Conservation (phyloP, 2,113 vertebrate genomes). For the Aegithalos caudatus region DNA sequence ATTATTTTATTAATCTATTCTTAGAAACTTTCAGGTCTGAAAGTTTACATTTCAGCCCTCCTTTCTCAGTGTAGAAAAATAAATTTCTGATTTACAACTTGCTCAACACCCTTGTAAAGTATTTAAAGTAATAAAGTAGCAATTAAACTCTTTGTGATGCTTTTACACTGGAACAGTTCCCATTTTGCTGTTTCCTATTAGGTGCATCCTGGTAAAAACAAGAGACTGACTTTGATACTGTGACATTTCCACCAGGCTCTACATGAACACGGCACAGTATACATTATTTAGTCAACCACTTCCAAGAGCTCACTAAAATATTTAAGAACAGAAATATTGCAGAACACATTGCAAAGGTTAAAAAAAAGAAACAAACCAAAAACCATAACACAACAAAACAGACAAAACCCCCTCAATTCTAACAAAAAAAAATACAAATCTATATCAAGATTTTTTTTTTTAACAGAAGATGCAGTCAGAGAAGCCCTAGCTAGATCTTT, state of each 20-base stretch:
- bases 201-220: background rate
- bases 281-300: background rate
- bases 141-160: background rate
- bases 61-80: background rate
- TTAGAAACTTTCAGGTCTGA: background rate
- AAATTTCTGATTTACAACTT: background rate
- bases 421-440: background rate
- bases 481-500: background rate
- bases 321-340: background rate
- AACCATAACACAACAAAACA: background rate
- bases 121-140: background rate
- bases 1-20: background rate
- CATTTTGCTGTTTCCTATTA: background rate
- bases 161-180: background rate
- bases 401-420: background rate
- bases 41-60: background rate
- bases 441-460: background rate
- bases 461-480: background rate
- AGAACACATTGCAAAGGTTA: background rate
- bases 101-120: rapidly evolving
- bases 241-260: background rate
- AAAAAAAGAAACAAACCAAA: no score
- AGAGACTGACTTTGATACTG: background rate
- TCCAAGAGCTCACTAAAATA: background rate
- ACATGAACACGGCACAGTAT: rapidly evolving